phyloP scores from a whole-genome alignment of 2,888 invertebrate species.

The Amphipoea lucens region DNA sequence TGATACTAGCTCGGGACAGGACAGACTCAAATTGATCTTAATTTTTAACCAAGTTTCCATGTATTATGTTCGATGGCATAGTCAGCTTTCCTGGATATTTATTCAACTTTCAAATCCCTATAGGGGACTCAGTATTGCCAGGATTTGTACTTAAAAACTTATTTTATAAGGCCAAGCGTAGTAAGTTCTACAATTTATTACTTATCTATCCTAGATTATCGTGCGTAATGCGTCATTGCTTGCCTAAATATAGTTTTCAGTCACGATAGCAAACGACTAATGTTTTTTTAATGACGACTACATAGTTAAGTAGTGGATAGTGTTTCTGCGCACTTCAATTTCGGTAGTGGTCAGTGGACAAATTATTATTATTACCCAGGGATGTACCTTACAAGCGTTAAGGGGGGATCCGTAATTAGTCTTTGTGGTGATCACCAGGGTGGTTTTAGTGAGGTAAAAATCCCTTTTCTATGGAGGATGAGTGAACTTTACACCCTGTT shows the following conservation, averaged over 20 bases:
- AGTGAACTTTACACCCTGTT: too few relatives aligned
- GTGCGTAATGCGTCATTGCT: conserved; percentile 6
- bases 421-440: too few relatives aligned
- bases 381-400: too few relatives aligned
- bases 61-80: not conserved
- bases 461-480: too few relatives aligned
- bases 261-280: conserved; percentile 23
- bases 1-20: not conserved
- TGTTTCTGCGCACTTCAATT: conserved; percentile 30
- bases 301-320: conserved; percentile 2
- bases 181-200: not conserved
- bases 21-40: too few relatives aligned
- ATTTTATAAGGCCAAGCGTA: too few relatives aligned
- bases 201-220: conserved; percentile 1
- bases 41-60: not conserved
- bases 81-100: not conserved
- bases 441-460: too few relatives aligned
- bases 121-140: too few relatives aligned
- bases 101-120: not conserved
- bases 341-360: not conserved
- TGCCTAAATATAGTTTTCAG: conserved; percentile 25
- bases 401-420: too few relatives aligned
- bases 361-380: not conserved
- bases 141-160: not conserved
- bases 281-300: conserved; percentile 47